Percentiles rank a stretch among this genome's conserved stretches.
Evolutionary conservation across 2,797 vertebrate species (phyloP).

Genomic region (Microchirus variegatus): DNA sequence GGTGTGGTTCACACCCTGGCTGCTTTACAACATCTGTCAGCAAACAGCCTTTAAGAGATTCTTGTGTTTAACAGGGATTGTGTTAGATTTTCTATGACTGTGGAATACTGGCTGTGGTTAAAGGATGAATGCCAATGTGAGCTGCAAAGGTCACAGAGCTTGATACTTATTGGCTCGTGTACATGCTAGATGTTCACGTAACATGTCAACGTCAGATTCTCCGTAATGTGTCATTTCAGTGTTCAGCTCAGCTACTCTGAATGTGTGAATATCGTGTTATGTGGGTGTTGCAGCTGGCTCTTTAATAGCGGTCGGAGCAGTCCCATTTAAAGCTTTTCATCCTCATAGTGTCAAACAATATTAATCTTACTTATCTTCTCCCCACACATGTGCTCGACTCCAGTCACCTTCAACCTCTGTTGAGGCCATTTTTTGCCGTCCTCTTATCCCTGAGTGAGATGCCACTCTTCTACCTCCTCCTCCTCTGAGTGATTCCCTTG

Average conservation of each 20-base stretch:
- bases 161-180: conserved; percentile 11
- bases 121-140: conserved; percentile 1
- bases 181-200: neutral
- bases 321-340: conserved; percentile 24
- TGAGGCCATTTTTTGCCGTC: neutral
- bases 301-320: conserved; percentile 43
- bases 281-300: conserved; percentile 59
- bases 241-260: conserved; percentile 26
- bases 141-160: neutral
- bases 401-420: conserved; percentile 21
- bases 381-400: neutral
- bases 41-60: conserved; percentile 15
- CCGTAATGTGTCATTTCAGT: conserved; percentile 27
- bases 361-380: conserved; percentile 43
- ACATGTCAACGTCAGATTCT: conserved; percentile 9
- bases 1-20: conserved; percentile 21
- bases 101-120: neutral
- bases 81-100: conserved; percentile 7
- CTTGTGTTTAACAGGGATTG: neutral
- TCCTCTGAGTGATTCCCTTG: conserved; percentile 38
- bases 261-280: conserved; percentile 21
- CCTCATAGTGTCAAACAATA: conserved; percentile 13
- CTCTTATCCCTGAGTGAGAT: conserved; percentile 1
- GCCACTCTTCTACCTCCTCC: conserved; percentile 8
- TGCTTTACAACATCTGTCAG: conserved; percentile 27